Evolutionary conservation across 2,888 invertebrate genomes (phyloP), one percentile per base, ranked within the genome.

Genomic region (Plebejus anna): DNA sequence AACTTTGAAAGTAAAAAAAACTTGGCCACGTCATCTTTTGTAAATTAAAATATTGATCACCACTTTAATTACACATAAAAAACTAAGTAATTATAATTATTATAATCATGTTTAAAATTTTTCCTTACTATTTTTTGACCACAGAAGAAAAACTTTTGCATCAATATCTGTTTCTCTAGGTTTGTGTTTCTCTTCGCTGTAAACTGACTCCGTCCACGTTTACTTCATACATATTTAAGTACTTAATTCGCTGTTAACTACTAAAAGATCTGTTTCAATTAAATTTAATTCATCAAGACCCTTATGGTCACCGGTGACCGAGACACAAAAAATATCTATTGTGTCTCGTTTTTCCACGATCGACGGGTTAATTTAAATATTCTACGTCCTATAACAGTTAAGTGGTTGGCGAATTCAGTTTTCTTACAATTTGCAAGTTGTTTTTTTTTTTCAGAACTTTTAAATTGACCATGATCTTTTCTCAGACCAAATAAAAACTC

Each of bases 151-250:
- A 13, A 13, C 5, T 66, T 66, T 13, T 13, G 4, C 1, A 76
- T 76, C 16, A 73, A 71, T 73, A 75, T 76, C 28, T n/a, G 6
- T 61, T 59, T 28, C 28, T 61, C 61, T 22, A 28, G 61, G 11
- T 32, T 61, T 61, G 59, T 76, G 42, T 28, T 61, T 66, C 76
- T 78, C 71, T 55, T 73, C 77, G 77, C 78, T 78, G 79, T 89
- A 88, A 88, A 88, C 89, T 87, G 80, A 81, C 90, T 93, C 93
- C 93, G 92, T 93, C 92, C 92, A 91, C 86, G 84, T 84, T 84
- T 86, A 86, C 86, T 87, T 88, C 88, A 88, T 88, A 85, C 88
- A 88, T 88, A 85, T 86, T 84, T 89, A 90, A 90, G 93, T 93
- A 93, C 92, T 93, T 93, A 93, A 93, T 89, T 85, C 87, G 81